Evolutionary conservation across 2,888 invertebrate genomes (phyloP), one percentile per base, ranked within the genome.

Genomic region (Netelia fuscicornis): DNA sequence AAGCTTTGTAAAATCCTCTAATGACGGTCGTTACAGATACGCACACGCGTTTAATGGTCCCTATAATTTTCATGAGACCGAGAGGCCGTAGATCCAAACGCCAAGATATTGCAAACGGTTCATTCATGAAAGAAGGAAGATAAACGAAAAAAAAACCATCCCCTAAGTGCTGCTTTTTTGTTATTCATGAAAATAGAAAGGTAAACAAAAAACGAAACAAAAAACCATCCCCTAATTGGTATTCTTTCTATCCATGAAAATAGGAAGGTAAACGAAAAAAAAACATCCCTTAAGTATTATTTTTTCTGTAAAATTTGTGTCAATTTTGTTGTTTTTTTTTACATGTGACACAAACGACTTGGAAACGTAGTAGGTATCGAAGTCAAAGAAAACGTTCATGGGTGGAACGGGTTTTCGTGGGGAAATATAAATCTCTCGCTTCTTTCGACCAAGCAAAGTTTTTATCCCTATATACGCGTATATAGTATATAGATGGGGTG

Each of bases 1-100:
- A 17, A 56, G 56, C 56, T 56, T 20, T 71, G 76, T 70, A 8
- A 78, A 81, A 78, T 11, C 78, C 74, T 70, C 58, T 62, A 70
- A 81, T 65, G 37, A 56, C 13, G 78, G 70, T 74, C 64, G 64
- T 78, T 78, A 77, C 76, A 48, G 37, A 37, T 37, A 37, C 54
- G 13, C 20, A 71, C 64, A 72, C 48, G 54, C 44, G 60, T 80
- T 77, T 37, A 72, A 72, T 60, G 25, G 72, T 58, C 25, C 17
- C 23, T 44, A 48, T 20, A 76, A 13, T 48, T 48, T 37, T 37
- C 37, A 6, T 25, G 23, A 9, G 58, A 13, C 6, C 60, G 25
- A 11, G 60, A 5, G 0, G 11, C 10, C 13, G 3, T 3, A 23
- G 9, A 25, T 60, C 5, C 13, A 23, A 25, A 60, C 60, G 11